Conservation (phyloP, 2,113 vertebrate genomes). For the Semnornis frantzii region DNA sequence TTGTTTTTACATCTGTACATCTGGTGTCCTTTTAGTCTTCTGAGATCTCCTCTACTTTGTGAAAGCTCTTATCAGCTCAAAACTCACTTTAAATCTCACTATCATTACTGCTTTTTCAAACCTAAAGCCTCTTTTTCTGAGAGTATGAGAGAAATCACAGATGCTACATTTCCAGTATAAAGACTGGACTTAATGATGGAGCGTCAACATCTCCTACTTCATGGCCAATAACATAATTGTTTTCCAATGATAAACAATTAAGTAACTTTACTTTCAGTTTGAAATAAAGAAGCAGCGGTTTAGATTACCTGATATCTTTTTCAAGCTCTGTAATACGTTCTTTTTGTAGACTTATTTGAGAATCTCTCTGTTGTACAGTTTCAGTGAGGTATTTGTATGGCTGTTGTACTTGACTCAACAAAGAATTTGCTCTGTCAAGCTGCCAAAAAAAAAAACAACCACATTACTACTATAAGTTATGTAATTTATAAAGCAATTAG, state of each 20-base stretch:
- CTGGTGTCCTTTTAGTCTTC: neutral
- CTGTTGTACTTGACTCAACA: slow-evolving; percentile 90
- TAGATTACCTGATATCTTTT: slow-evolving; percentile 86
- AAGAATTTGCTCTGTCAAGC: slow-evolving; percentile 86
- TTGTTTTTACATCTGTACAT: neutral
- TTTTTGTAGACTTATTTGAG: slow-evolving; percentile 83
- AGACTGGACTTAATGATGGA: neutral
- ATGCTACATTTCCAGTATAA: neutral
- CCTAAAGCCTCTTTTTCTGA: neutral
- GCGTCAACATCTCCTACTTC: neutral
- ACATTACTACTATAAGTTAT: neutral
- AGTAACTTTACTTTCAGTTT: neutral
- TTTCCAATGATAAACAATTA: neutral
- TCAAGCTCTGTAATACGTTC: slow-evolving; percentile 83
- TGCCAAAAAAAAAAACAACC: slow-evolving; percentile 68
- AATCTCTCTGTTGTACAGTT: slow-evolving; percentile 87
- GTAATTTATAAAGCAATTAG: neutral
- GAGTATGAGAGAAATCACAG: neutral
- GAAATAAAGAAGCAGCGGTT: neutral
- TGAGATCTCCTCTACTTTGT: neutral
- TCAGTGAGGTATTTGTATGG: slow-evolving; percentile 94
- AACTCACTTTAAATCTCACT: neutral
- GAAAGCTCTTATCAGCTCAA: neutral
- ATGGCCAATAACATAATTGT: neutral
- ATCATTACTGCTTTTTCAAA: neutral